These are phyloP conservation scores for Drosophila histrio DNA, from an alignment of 2,888 invertebrate species.

Conservation along the genomic window DNA sequence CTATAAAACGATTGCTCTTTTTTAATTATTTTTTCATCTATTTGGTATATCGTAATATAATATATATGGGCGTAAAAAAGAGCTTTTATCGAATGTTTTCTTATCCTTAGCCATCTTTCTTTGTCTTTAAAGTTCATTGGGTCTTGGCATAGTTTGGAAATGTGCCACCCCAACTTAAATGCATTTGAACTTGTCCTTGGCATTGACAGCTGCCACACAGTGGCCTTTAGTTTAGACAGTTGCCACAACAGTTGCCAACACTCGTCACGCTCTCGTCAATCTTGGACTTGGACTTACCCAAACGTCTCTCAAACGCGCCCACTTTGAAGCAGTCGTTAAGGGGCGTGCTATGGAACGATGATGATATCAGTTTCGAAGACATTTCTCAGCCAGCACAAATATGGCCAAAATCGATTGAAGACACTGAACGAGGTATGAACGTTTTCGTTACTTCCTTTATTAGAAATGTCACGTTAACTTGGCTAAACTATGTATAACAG, in stretches of 20 bases:
- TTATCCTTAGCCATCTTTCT: no score
- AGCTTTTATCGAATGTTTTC: no score
- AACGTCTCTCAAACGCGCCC: slow-evolving; percentile 85
- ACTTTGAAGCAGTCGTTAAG: slow-evolving; percentile 82
- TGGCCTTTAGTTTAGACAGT: slow-evolving; percentile 11
- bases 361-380: slow-evolving; percentile 82
- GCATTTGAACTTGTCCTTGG: slow-evolving; percentile 33
- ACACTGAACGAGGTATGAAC: slow-evolving; percentile 45
- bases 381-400: slow-evolving; percentile 61
- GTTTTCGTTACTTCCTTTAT: slow-evolving; percentile 47
- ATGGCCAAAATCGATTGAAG: slow-evolving; percentile 67
- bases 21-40: no score
- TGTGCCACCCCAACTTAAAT: neutral
- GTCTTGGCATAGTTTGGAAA: neutral
- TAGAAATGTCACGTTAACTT: slow-evolving; percentile 36
- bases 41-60: no score
- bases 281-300: slow-evolving; percentile 84
- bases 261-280: neutral
- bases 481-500: slow-evolving; percentile 47
- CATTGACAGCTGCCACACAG: slow-evolving; percentile 11
- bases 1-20: no score
- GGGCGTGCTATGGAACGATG: slow-evolving; percentile 81
- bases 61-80: no score
- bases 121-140: no score
- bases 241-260: neutral